Conservation (phyloP, 1,140 invertebrate genomes). For the Pogonomyrmex barbatus region DNA sequence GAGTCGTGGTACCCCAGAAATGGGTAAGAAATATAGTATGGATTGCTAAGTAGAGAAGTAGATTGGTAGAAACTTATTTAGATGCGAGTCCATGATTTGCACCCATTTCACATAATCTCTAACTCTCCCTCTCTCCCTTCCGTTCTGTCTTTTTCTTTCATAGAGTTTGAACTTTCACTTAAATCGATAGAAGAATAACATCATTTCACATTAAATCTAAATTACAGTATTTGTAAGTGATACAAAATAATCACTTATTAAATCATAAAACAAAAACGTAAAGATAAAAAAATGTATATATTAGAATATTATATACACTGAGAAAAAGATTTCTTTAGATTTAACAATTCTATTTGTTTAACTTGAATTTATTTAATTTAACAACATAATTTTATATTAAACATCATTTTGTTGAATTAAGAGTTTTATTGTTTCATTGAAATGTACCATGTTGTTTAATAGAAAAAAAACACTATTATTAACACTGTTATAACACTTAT, state of each 20-base stretch:
- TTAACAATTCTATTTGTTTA: too few species aligned
- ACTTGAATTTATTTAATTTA: too few species aligned
- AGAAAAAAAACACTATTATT: too few species aligned
- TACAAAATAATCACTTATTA: background rate
- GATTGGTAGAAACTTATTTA: constrained; percentile 77
- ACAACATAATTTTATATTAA: too few species aligned
- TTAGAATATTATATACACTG: too few species aligned
- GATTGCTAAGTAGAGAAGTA: constrained; percentile 66
- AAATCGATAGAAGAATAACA: constrained; percentile 21
- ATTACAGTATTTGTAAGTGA: constrained; percentile 2
- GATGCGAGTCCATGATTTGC: constrained; percentile 75
- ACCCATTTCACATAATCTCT: constrained; percentile 48
- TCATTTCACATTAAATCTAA: background rate
- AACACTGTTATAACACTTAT: too few species aligned
- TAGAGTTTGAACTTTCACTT: constrained; percentile 6
- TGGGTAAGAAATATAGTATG: constrained; percentile 69
- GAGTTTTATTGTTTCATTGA: too few species aligned
- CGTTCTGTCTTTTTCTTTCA: background rate
- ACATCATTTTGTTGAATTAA: too few species aligned
- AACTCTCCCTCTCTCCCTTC: background rate
- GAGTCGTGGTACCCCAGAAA: constrained; percentile 72
- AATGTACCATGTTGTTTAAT: too few species aligned
- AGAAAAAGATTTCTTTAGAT: too few species aligned
- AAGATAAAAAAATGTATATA: background rate
- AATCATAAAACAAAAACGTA: background rate